Base-by-base conservation (phyloP, 2,888 invertebrate genomes). In the Cryptus armator region DNA sequence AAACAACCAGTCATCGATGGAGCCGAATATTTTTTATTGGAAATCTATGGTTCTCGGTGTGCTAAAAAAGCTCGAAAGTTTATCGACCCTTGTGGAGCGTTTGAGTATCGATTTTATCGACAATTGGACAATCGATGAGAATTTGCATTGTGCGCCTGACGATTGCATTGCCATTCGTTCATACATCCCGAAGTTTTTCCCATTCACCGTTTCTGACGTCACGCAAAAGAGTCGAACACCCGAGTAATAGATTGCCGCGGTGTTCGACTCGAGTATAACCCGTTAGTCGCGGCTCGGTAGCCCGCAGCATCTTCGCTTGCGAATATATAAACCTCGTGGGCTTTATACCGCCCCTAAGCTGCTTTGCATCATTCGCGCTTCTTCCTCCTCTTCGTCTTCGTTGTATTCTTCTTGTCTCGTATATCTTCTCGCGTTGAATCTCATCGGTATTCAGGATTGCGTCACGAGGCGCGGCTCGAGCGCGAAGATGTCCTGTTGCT, bases 121-220 rank as follows among this genome's bases (percentile, higher is more conserved):
- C 10, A 53, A 46, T 59, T 24, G 24, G 6, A 59, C 59, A 59
- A 72, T 59, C 59, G 44, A 59, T 46, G 19, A 10, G 56, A 56
- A 59, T 46, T 44, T 24, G 59, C 59, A 74, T 74, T 74, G 72
- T 74, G 72, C 43, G 43, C 43, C 0, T 56, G 72, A 19, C 72
- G 24, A 72, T 72, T 43, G 56, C 3, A 44, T 37, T 24, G 44
- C 43, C 43, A 43, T 72, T 72, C 44, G 72, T 24, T 19, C 72
- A 12, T 59, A n/a, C 5, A 51, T 44, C 19, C 71, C 56, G 24
- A 72, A 24, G 56, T 24, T 56, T 56, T 16, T 72, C 14, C 56
- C 72, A 72, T 72, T 72, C 43, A 43, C 32, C 44, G 56, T 24
- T 56, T 43, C 56, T 72, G 56, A 59, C 56, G 72, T 24, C 24